Base-by-base conservation (phyloP, 1,140 invertebrate species). In the Antheraea mylitta region DNA sequence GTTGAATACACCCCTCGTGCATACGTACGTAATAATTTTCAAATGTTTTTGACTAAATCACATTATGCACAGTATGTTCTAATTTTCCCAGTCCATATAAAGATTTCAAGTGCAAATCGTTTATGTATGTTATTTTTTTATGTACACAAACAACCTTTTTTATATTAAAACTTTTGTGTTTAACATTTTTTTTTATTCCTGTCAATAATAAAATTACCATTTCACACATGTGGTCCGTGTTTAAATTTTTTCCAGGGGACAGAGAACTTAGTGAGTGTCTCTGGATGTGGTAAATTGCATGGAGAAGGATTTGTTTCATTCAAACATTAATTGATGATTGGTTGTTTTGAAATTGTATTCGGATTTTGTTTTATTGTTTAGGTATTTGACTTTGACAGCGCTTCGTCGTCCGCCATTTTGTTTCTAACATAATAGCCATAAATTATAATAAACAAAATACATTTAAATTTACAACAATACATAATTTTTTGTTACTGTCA, bases 181-280 rank as follows among this genome's bases (percentile, higher is more conserved):
- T 66, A 61, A 53, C 37, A 66, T 58, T 66, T 19, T 10, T 42
- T 63, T 63, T 63, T 60, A 22, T 18, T 67, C 18, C 18, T 87
- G 83, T 87, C 78, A 86, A 82, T 86, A 87, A 87, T 86, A 76
- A 74, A 61, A 58, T 13, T 53, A 53, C 65, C 74, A 72, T 79
- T 82, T 83, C 83, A 86, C 80, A 78, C 80, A 85, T 77, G 80
- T 76, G 71, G 79, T 71, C 79, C 76, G 80, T 87, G 75, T 85
- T 87, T 90, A 80, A 82, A 85, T 93, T 94, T 95, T 94, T 95
- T 95, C 82, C 95, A 95, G 95, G 94, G 94, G 81, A 94, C 95
- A 94, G 94, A 95, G 87, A 95, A 93, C 90, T 94, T 95, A 94
- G 95, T 95, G 94, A 95, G 95, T 95, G 95, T 83, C 75, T 63